phyloP scores from a whole-genome alignment of 2,113 vertebrate genomes.

The Regulus satrapa region DNA sequence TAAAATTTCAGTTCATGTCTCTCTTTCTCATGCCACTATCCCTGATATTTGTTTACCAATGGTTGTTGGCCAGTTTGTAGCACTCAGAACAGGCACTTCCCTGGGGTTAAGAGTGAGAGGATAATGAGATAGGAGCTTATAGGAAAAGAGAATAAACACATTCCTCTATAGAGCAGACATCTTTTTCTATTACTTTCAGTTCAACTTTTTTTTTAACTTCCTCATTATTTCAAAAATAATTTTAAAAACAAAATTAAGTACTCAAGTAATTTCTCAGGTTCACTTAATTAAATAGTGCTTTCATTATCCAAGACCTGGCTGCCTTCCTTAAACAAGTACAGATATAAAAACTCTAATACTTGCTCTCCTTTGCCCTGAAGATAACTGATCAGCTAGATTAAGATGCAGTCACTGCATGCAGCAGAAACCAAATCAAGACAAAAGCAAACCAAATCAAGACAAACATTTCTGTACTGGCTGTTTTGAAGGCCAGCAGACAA shows the following conservation, averaged over 20 bases:
- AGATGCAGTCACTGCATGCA: not conserved
- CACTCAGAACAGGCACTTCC: not conserved
- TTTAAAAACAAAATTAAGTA: not conserved
- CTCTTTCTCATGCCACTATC: not conserved
- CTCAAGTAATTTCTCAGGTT: not conserved
- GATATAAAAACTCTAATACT: not conserved
- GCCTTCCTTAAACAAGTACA: not conserved
- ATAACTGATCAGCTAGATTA: not conserved
- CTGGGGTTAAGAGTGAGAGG: not conserved
- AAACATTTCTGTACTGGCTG: not conserved
- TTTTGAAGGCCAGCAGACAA: not conserved
- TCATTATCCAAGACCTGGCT: not conserved
- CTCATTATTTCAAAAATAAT: not conserved
- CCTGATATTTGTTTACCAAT: not conserved
- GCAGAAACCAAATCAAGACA: not conserved
- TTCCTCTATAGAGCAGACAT: not conserved
- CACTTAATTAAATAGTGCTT: not conserved
- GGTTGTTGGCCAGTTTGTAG: not conserved
- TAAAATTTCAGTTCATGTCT: not conserved
- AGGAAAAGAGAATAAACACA: not conserved
- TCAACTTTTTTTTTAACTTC: not conserved
- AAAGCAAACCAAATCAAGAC: not conserved
- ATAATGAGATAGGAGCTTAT: not conserved
- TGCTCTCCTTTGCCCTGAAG: not conserved
- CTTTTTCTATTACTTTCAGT: not conserved